These are phyloP conservation scores for Napeogenes sylphis DNA, from an alignment of 2,888 invertebrate genomes.

Conservation along the genomic window DNA sequence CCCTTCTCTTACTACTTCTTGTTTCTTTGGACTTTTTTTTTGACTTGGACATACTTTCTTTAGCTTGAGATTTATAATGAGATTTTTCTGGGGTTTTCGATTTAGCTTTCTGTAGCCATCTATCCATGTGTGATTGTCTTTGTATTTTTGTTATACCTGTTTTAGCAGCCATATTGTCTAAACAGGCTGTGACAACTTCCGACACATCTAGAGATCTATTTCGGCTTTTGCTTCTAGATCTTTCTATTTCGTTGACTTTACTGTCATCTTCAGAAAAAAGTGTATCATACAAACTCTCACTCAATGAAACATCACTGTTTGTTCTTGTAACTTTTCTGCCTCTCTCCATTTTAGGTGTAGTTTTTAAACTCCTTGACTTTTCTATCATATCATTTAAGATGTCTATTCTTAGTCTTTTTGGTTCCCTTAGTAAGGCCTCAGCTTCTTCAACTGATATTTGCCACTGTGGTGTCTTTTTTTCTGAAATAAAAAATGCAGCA, in stretches of 20 bases:
- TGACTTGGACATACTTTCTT: conserved; percentile 38
- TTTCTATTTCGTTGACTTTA: conserved; percentile 51
- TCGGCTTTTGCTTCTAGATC: conserved; percentile 45
- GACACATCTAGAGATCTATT: conserved; percentile 66
- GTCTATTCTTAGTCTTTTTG: conserved; percentile 76
- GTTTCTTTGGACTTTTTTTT: conserved; percentile 36
- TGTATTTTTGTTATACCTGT: conserved; percentile 70
- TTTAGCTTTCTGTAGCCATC: conserved; percentile 73
- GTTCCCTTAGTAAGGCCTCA: conserved; percentile 77
- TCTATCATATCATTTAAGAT: conserved; percentile 64
- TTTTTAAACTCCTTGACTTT: conserved; percentile 45
- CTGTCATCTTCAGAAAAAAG: conserved; percentile 65
- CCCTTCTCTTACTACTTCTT: conserved; percentile 38
- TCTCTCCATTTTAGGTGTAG: conserved; percentile 43
- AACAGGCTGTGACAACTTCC: conserved; percentile 69
- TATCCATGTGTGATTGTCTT: conserved; percentile 72
- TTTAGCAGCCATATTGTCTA: conserved; percentile 72
- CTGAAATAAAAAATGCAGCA: conserved; percentile 74
- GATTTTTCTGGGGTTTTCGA: conserved; percentile 71
- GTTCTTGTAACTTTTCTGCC: conserved; percentile 60
- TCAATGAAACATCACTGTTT: conserved; percentile 66
- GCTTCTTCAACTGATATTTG: conserved; percentile 86
- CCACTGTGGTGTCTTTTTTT: conserved; percentile 80
- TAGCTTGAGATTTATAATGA: conserved; percentile 40
- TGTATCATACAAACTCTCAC: conserved; percentile 69